Base-by-base conservation (phyloP, 1,140 invertebrate species). In the Drosophila nikananu region DNA sequence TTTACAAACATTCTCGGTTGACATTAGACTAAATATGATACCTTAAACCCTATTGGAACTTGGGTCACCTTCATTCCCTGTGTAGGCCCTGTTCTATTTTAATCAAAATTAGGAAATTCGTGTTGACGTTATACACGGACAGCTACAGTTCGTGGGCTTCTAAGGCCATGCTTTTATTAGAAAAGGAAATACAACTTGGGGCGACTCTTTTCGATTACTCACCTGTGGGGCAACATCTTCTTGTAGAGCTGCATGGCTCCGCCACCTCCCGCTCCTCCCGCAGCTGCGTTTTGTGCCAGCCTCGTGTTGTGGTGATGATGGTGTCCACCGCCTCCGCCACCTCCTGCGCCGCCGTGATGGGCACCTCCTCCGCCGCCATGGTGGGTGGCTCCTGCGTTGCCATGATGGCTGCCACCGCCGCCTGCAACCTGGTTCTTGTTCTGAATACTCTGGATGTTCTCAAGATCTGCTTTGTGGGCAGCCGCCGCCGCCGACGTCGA, bases 401-500 rank as follows among this genome's bases (percentile, higher is more conserved):
- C 72, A 44, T 74, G 80, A 19, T 82, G 67, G 25, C 41, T 63
- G 57, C 37, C 41, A 25, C 73, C 79, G 8, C 62, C 58, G 30
- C 52, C 67, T n/a, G 64, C 58, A 46, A 81, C 72, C 79, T 92
- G 91, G 70, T 90, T 93, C 52, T 93, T 93, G n/a, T 90, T 93
- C 30, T 93, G 92, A 5, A 91, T 66, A 61, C 92, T 92, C 59
- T 93, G 92, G 60, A 93, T 92, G 55, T 93, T 93, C 67, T 93
- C 92, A 30, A 93, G 73, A 78, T 93, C 92, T 23, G 92, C 92
- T 57, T 93, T 93, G 51, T 83, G 86, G n/a, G 81, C 80, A 13
- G 71, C 60, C 35, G 54, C 62, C 35, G 54, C 61, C 44, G 63
- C 65, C 9, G 61, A 55, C 2, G 55, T 37, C 1, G 54, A 57